Conservation (phyloP, 2,113 vertebrate genomes). For the Malurus elegans region DNA sequence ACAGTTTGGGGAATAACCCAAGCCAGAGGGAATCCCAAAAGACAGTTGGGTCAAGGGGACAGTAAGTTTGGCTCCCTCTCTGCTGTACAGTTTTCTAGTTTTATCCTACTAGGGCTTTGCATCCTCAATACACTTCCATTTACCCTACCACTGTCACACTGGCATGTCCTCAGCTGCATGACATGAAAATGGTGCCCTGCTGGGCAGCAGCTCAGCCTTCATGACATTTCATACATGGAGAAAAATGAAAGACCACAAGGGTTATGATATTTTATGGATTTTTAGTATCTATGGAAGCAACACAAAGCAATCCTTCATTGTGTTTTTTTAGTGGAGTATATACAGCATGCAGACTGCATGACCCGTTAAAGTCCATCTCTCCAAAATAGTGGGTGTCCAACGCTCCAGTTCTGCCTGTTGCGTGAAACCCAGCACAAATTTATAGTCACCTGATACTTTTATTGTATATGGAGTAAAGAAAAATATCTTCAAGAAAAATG, state of each 20-base stretch:
- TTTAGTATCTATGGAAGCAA: neutral
- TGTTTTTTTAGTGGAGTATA: neutral
- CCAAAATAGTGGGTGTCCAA: neutral
- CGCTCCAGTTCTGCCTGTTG: neutral
- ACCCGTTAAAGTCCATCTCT: neutral
- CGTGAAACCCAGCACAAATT: neutral
- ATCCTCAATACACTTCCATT: neutral
- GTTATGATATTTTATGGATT: neutral
- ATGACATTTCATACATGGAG: rapidly evolving
- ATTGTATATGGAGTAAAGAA: neutral
- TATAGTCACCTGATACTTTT: neutral
- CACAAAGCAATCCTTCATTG: neutral
- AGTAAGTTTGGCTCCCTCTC: neutral
- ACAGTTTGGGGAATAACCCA: neutral
- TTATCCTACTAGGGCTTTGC: neutral
- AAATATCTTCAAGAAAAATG: neutral
- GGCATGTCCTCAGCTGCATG: neutral
- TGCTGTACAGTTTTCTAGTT: neutral
- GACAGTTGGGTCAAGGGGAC: neutral
- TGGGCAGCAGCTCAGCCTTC: rapidly evolving
- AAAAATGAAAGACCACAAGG: neutral
- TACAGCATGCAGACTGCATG: neutral
- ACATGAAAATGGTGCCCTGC: neutral
- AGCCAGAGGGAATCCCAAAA: neutral
- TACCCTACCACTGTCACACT: too few species aligned